Evolutionary conservation across 2,113 vertebrate species (phyloP).

Genomic region (Chaenocephalus aceratus): DNA sequence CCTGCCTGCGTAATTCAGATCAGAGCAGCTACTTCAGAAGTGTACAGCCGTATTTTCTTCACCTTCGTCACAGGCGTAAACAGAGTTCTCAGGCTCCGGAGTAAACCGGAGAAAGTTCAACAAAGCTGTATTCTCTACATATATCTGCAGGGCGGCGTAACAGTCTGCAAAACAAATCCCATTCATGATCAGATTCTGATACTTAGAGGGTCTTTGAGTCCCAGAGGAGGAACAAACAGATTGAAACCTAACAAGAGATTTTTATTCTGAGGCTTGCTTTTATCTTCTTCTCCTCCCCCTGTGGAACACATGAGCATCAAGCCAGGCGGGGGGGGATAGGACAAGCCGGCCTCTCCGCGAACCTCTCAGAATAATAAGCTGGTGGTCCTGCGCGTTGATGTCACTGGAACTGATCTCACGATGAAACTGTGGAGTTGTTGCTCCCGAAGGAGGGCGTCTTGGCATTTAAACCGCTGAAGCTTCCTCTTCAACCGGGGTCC

Average conservation of each 20-base stretch:
- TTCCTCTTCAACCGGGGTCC: constrained; percentile 25
- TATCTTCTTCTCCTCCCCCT: neutral
- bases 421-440: constrained; percentile 17
- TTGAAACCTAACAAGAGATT: constrained; percentile 44
- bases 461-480: constrained; percentile 45
- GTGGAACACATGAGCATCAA: constrained; percentile 44
- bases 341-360: constrained; percentile 1
- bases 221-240: constrained; percentile 64
- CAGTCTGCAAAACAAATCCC: constrained; percentile 55
- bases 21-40: constrained; percentile 45
- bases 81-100: constrained; percentile 21
- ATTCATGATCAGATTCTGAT: constrained; percentile 49
- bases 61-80: constrained; percentile 56
- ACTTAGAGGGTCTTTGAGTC: constrained; percentile 46
- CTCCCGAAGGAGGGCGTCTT: constrained; percentile 21
- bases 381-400: constrained; percentile 46
- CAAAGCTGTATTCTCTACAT: constrained; percentile 63
- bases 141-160: constrained; percentile 35
- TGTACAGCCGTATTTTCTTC: constrained; percentile 13
- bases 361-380: constrained; percentile 39
- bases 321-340: constrained; percentile 14
- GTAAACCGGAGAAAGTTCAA: constrained; percentile 44
- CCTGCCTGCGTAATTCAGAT: constrained; percentile 57
- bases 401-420: constrained; percentile 21
- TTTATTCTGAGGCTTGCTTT: constrained; percentile 5